phyloP scores from a whole-genome alignment of 2,888 invertebrate genomes.

The Lepas anatifera region DNA sequence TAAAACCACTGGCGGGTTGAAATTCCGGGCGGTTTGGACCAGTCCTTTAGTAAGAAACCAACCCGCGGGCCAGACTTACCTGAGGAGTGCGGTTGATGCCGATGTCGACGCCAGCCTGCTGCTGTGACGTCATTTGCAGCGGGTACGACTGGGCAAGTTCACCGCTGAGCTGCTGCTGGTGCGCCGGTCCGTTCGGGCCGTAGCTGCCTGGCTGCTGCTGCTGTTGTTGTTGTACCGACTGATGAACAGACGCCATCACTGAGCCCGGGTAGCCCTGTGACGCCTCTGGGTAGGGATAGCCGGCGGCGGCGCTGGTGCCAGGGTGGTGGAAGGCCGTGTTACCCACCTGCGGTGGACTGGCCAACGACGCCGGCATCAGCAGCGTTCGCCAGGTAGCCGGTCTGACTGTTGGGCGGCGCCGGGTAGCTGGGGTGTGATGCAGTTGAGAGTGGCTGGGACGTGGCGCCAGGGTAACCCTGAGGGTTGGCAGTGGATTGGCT shows the following conservation, averaged over 20 bases:
- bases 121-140: too few species aligned
- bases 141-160: background rate
- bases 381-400: background rate
- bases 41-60: background rate
- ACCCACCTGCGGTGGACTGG: background rate
- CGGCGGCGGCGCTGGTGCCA: background rate
- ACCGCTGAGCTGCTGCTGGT: background rate
- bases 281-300: background rate
- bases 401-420: background rate
- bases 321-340: background rate
- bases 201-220: too few species aligned
- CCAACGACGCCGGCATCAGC: background rate
- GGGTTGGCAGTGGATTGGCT: background rate
- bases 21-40: background rate
- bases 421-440: background rate
- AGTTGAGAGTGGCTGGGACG: background rate
- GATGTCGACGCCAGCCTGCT: too few species aligned
- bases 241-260: background rate
- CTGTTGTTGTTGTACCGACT: background rate
- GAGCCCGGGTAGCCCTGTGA: background rate
- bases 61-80: background rate
- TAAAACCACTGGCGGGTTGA: background rate
- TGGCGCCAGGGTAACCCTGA: background rate
- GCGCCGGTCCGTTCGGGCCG: background rate
- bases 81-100: background rate